Conservation (phyloP, 2,113 vertebrate species). For the Mustela lutreola region DNA sequence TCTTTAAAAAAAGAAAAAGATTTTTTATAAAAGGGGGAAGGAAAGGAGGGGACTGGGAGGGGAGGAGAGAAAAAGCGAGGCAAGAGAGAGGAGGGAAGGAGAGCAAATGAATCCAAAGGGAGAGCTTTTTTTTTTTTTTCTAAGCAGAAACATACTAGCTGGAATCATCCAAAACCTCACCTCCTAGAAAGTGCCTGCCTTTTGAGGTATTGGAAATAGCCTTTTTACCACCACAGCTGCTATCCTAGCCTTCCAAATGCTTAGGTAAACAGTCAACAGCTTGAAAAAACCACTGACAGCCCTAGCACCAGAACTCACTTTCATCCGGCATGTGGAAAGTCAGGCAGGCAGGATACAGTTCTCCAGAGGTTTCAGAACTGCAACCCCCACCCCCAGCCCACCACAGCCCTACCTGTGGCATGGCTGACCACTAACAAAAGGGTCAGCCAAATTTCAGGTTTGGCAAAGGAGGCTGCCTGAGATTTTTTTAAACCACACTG, state of each 20-base stretch:
- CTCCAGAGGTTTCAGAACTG: not conserved
- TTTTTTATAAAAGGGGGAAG: not conserved
- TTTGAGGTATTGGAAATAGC: conserved; percentile 7
- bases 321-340: conserved; percentile 16
- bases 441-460: conserved; percentile 42
- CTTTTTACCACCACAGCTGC: conserved; percentile 16
- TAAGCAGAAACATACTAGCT: conserved; percentile 27
- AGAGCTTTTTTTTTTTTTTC: not conserved
- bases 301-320: conserved; percentile 10
- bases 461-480: not conserved
- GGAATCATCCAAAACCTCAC: conserved; percentile 33
- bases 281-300: conserved; percentile 17
- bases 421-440: not conserved
- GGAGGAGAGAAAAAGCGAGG: not conserved
- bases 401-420: not conserved
- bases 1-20: too few relatives aligned
- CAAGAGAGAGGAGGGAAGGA: not conserved
- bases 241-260: conserved; percentile 50
- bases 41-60: not conserved
- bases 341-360: not conserved
- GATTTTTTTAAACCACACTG: conserved; percentile 48
- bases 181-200: not conserved
- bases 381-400: not conserved
- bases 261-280: conserved; percentile 14
- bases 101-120: conserved; percentile 35